Base-by-base conservation (phyloP, 92 coral and sea anemone genomes). In the Pocillopora meandrina region DNA sequence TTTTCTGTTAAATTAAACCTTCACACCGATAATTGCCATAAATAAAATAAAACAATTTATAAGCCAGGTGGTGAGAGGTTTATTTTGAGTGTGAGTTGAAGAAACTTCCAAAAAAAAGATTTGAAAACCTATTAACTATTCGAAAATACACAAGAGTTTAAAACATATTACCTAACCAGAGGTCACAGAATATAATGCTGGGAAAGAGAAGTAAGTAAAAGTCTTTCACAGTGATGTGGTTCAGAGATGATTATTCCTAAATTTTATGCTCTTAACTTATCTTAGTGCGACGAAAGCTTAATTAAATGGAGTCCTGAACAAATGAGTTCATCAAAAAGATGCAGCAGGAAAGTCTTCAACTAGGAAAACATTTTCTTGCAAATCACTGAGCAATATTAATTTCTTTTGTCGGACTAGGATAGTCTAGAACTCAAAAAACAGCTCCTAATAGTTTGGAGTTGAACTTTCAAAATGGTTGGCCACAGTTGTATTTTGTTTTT, bases 1-100 rank as follows among this genome's bases (percentile, higher is more conserved):
- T 36, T 68, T 62, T 61, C 33, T 72, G 15, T 56, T 82, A 61
- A 82, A 47, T 74, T 74, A 62, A 62, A 74, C 86, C 86, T 83
- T 73, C 80, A 62, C 86, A 83, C 86, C 80, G 11, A 65, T 58
- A 61, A 61, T 62, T 65, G 86, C 80, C 55, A 83, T 83, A 83
- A 83, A 83, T 74, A 83, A 83, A 47, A 62, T 62, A 56, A 52
- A 64, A 74, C 71, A 49, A 63, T 49, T 83, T 83, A 61, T 73
- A 72, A 73, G 71, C 79, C 52, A 35, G 2, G 61, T 42, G 60
- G 86, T 73, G 76, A 77, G 59, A n/a, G 68, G 85, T 70, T 11
- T 18, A 81, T 58, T 67, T 58, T 21, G 42, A 81, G 78, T 79
- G 68, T 58, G 68, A 14, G 16, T 74, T 60, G 15, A 11, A 19